Evolutionary conservation across 1,140 invertebrate genomes (phyloP).

Genomic region (Listronotus oregonensis): DNA sequence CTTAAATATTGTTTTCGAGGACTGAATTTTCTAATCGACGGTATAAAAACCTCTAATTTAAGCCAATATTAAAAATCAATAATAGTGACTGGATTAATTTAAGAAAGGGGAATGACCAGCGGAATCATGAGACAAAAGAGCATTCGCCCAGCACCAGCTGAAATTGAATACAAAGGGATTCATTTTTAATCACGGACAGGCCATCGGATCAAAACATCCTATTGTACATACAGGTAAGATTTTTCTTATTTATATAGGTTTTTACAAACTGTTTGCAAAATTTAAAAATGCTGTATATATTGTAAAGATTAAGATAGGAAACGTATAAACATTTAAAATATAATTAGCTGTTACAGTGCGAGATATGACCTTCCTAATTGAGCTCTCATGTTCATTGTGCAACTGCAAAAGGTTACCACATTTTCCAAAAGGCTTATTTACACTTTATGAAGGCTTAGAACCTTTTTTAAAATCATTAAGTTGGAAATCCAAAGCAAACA

Average conservation of each 20-base stretch:
- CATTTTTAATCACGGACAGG: conserved; percentile 87
- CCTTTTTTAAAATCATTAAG: too few relatives aligned
- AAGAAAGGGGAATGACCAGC: conserved; percentile 34
- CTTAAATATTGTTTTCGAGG: conserved; percentile 23
- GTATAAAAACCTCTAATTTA: conserved; percentile 8
- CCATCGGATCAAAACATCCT: conserved; percentile 83
- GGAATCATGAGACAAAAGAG: conserved; percentile 82
- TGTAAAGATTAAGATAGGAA: too few relatives aligned
- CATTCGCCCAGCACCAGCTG: conserved; percentile 80
- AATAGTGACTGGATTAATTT: conserved; percentile 19
- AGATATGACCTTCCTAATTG: too few relatives aligned
- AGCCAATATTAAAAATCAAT: conserved; percentile 29
- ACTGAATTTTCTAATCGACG: conserved; percentile 33
- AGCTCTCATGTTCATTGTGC: too few relatives aligned
- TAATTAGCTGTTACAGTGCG: too few relatives aligned
- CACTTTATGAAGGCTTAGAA: too few relatives aligned
- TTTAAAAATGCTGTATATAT: too few relatives aligned
- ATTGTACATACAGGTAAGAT: conserved; percentile 77
- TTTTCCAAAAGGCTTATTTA: too few relatives aligned
- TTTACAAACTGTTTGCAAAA: background rate
- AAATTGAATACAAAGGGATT: conserved; percentile 85
- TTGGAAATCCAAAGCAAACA: too few relatives aligned
- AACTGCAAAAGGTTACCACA: too few relatives aligned
- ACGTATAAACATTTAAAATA: too few relatives aligned
- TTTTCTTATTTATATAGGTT: background rate